These are phyloP conservation scores for Bombylius discolor DNA, from an alignment of 2,888 invertebrate species.

Conservation along the genomic window DNA sequence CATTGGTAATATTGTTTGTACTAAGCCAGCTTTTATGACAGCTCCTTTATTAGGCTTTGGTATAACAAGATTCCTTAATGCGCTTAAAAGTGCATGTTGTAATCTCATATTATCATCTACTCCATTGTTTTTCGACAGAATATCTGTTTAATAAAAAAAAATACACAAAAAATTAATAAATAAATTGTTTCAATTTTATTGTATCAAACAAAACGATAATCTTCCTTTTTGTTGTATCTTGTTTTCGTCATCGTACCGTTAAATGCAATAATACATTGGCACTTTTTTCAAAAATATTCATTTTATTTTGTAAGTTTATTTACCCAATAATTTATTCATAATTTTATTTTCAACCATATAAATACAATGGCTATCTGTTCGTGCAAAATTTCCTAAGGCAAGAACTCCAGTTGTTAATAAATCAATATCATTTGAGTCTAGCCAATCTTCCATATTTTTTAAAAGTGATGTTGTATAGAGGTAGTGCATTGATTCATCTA, in stretches of 20 bases:
- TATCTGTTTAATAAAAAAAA: conserved; percentile 22
- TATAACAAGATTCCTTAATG: conserved; percentile 64
- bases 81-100: conserved; percentile 43
- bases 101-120: conserved; percentile 46
- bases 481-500: conserved; percentile 76
- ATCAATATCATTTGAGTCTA: conserved; percentile 58
- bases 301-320: conserved; percentile 14
- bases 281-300: too few relatives aligned
- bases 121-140: conserved; percentile 43
- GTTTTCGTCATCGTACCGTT: too few relatives aligned
- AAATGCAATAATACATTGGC: too few relatives aligned
- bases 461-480: conserved; percentile 63
- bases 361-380: conserved; percentile 72
- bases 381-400: conserved; percentile 80
- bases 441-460: conserved; percentile 60
- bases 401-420: conserved; percentile 70
- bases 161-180: neutral
- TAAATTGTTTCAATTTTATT: neutral
- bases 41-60: conserved; percentile 59
- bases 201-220: too few relatives aligned
- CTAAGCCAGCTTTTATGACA: conserved; percentile 57
- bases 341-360: conserved; percentile 69
- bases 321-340: conserved; percentile 54
- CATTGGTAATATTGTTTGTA: conserved; percentile 60
- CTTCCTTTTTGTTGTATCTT: too few relatives aligned